phyloP scores from a whole-genome alignment of 1,140 invertebrate genomes.

The Sminthurides bifidus region DNA sequence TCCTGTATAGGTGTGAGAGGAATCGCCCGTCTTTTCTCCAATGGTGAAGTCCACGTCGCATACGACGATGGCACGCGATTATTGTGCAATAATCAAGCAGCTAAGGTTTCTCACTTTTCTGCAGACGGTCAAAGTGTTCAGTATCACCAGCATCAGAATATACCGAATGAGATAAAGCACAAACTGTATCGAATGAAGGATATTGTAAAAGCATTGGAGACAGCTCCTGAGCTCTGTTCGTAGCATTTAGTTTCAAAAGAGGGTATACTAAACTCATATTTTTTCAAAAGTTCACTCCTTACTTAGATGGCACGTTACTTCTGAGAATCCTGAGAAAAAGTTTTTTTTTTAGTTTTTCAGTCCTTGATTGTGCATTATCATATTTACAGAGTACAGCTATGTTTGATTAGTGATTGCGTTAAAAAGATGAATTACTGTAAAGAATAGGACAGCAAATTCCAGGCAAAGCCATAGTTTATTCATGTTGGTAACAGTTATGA shows the following conservation, averaged over 20 bases:
- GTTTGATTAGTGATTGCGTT: too few relatives aligned
- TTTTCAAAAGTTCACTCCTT: too few relatives aligned
- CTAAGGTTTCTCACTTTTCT: conserved; percentile 9
- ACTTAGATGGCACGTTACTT: too few relatives aligned
- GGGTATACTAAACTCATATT: not conserved
- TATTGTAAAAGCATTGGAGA: conserved; percentile 24
- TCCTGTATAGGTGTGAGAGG: conserved; percentile 39
- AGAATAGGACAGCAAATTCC: too few relatives aligned
- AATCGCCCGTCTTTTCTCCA: conserved; percentile 38
- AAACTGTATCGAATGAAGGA: conserved; percentile 25
- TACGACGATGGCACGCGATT: conserved; percentile 42
- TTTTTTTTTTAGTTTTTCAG: not conserved
- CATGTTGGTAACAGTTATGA: too few relatives aligned
- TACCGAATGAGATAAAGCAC: conserved; percentile 14
- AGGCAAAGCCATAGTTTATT: too few relatives aligned
- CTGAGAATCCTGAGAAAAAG: not conserved
- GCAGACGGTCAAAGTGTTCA: conserved; percentile 5
- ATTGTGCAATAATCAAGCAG: conserved; percentile 33
- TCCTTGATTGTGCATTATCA: not conserved
- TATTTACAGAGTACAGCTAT: not conserved
- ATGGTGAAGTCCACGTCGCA: conserved; percentile 41
- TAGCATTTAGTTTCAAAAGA: not conserved
- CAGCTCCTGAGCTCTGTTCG: not conserved
- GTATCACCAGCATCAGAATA: conserved; percentile 19
- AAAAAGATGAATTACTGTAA: too few relatives aligned